Base-by-base conservation (phyloP, 2,888 invertebrate species). In the Orgyia antiqua region DNA sequence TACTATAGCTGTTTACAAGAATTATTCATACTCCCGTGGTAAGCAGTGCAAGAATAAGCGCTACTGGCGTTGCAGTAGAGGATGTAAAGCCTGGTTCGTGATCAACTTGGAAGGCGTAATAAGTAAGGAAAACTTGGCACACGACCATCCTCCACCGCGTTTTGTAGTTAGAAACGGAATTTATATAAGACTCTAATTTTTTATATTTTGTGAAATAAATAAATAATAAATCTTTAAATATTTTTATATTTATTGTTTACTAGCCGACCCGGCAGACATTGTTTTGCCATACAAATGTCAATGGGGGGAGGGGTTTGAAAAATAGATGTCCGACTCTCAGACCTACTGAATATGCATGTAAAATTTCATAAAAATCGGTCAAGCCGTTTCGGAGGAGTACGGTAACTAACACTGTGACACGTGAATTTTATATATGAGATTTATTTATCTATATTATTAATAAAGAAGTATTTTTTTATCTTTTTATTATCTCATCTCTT, bases 31-130 rank as follows among this genome's bases (percentile, higher is more conserved):
- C 6, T 23, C 23, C 3, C 23, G 23, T 6, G 10, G 4, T 10
- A 9, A 11, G 23, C 10, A 9, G 7, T 23, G 5, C 10, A 10
- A 23, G 7, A 6, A 2, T 5, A 10, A 11, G n/a, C 6, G 6
- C 9, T 5, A 2, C 5, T 23, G 23, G 23, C 23, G 23, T 10
- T 23, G 23, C 7, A 39, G 43, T 12, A 47, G 29, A 30, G 45
- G 38, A 7, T 47, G 47, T 4, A 48, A 48, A 17, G 47, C 49
- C 1, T 32, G 36, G 17, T 9, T 47, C 4, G 10, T 9, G 10
- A 10, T 10, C 23, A 23, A 4, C 10, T 2, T 10, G 2, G 10
- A 23, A 10, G 23, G 23, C 3, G 12, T 24, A 12, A 10, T 23
- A 3, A 10, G 10, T 23, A 23, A 23, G 11, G 23, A 17, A 9